phyloP scores from a whole-genome alignment of 2,797 vertebrate genomes.

The Neosalanx taihuensis region DNA sequence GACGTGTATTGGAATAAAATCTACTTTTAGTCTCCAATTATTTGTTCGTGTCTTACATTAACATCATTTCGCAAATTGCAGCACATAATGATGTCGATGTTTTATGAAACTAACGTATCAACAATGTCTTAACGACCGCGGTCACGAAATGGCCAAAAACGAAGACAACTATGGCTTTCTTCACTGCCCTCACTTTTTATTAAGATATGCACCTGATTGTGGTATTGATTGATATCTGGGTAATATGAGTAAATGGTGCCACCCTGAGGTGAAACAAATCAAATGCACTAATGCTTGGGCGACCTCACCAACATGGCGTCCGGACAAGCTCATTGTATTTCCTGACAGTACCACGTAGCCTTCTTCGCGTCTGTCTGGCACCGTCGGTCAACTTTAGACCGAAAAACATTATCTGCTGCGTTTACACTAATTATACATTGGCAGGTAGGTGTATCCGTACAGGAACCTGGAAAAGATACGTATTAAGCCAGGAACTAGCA shows the following conservation, averaged over 20 bases:
- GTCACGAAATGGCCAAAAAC: too few species aligned
- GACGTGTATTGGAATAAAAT: constrained; percentile 30
- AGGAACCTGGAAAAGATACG: constrained; percentile 55
- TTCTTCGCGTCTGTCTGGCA: neutral
- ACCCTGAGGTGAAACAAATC: constrained; percentile 41
- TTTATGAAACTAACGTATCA: neutral
- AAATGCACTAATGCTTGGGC: neutral
- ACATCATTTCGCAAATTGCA: constrained; percentile 5
- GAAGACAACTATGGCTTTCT: too few species aligned
- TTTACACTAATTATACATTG: neutral
- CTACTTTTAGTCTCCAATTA: constrained; percentile 9
- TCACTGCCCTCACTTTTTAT: too few species aligned
- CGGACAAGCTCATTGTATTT: neutral
- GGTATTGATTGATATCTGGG: too few species aligned
- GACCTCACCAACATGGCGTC: neutral
- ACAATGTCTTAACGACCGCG: neutral
- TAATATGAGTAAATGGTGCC: constrained; percentile 48
- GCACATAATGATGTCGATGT: too few species aligned
- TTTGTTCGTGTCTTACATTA: constrained; percentile 10
- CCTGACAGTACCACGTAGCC: neutral
- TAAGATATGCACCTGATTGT: constrained; percentile 11
- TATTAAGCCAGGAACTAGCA: constrained; percentile 58
- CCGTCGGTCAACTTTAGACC: neutral
- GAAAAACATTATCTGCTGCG: neutral
- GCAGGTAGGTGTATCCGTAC: neutral